A percentile compares a stretch with the other conserved stretches of the same genome.
These are phyloP conservation scores for Lepus oiostolus DNA, from an alignment of 2,797 vertebrate genomes.

Conservation along the genomic window DNA sequence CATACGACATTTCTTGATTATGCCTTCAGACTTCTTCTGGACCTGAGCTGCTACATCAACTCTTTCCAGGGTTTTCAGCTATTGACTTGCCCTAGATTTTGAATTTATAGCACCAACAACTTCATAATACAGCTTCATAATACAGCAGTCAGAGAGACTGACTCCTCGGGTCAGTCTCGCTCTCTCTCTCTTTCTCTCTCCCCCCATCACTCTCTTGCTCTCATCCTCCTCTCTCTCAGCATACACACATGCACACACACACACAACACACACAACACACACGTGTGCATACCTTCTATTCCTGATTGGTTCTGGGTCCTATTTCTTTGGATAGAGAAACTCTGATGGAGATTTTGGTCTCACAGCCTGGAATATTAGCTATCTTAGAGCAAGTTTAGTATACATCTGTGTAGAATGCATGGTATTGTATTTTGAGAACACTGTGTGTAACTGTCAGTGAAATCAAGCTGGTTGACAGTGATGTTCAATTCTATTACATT, in stretches of 20 bases:
- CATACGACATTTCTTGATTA: neutral
- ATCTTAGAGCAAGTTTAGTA: neutral
- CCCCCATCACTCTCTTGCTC: too few relatives aligned
- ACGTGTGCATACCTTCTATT: neutral
- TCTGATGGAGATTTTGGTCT: neutral
- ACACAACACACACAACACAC: neutral
- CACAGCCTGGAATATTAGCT: neutral
- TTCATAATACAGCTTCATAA: neutral
- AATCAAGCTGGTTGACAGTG: neutral
- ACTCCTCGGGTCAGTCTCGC: too few relatives aligned
- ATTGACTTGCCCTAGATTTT: too few relatives aligned
- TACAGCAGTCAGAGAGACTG: too few relatives aligned
- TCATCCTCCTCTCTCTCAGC: neutral
- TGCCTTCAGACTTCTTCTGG: too few relatives aligned
- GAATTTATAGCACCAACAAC: neutral
- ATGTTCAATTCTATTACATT: neutral
- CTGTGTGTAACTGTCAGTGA: neutral
- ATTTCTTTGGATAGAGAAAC: neutral
- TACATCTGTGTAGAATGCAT: neutral
- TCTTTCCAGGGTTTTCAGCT: neutral
- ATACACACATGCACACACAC: too few relatives aligned
- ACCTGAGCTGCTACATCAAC: neutral
- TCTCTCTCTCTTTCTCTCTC: neutral
- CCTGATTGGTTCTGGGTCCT: neutral
- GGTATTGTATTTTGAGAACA: neutral